A percentile compares a stretch with the other conserved stretches of the same genome.
phyloP scores from a whole-genome alignment of 2,888 invertebrate genomes.

The Sussaba pulchella region DNA sequence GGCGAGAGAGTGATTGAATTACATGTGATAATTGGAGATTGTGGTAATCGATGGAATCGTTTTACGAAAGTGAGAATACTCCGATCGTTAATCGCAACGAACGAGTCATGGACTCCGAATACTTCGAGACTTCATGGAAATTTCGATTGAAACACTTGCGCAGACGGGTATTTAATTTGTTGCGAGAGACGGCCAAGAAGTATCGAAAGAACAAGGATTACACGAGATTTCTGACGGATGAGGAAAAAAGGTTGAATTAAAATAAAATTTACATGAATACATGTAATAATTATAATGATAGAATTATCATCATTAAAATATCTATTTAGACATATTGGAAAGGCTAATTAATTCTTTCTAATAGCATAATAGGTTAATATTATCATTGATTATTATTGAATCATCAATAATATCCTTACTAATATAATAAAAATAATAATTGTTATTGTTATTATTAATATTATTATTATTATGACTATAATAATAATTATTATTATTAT shows the following conservation, averaged over 20 bases:
- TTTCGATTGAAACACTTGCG: conserved; percentile 76
- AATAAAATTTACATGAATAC: neutral
- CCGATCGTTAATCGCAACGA: conserved; percentile 47
- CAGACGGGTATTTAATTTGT: conserved; percentile 73
- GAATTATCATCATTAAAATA: too few species aligned
- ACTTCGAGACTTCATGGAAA: conserved; percentile 80
- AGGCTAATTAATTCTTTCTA: too few species aligned
- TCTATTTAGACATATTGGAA: too few species aligned
- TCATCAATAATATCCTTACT: too few species aligned
- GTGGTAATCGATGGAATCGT: conserved; percentile 34
- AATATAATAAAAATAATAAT: too few species aligned
- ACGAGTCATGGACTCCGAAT: conserved; percentile 77
- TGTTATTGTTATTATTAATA: too few species aligned
- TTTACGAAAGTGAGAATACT: conserved; percentile 34
- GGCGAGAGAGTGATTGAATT: too few species aligned
- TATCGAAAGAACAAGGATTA: conserved; percentile 86
- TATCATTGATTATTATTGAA: too few species aligned
- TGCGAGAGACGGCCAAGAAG: conserved; percentile 72
- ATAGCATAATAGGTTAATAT: too few species aligned
- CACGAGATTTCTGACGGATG: conserved; percentile 88
- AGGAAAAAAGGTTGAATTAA: conserved; percentile 88
- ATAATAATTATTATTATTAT: too few species aligned
- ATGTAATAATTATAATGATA: too few species aligned
- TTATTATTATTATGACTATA: too few species aligned
- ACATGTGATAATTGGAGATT: conserved; percentile 9